Evolutionary conservation across 2,888 invertebrate species (phyloP), one percentile per base, ranked within the genome.

Genomic region (Sinhomidia bicolor): DNA sequence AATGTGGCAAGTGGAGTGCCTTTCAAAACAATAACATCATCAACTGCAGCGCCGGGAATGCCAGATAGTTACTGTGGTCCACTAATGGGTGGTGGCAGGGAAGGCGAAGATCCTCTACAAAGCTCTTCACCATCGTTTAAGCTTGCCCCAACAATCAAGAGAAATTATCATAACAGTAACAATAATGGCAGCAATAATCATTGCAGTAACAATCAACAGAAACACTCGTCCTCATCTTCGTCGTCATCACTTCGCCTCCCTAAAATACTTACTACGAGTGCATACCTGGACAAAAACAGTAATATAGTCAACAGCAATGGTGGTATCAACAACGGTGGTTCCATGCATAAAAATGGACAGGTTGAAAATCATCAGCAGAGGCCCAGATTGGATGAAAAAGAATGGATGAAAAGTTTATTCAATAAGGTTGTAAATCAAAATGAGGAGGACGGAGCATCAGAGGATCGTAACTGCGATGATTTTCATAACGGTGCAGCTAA

Each of bases 361-460:
- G 44, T 20, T 4, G 26, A 74, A 44, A 20, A 47, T 2, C 62
- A 60, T 1, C 62, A 82, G 32, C 82, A 44, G 17, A 29, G 47
- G 3, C 23, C 76, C 12, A 74, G 76, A 71, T 36, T 82, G 41
- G 82, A 84, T 23, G 84, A 84, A 60, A 62, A 78, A 26, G 85
- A 76, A 29, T 85, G 85, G 85, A 85, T 85, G 85, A 76, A 85
- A 85, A 85, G 85, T 85, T 85, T 85, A 85, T 85, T 85, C 85
- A 85, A 85, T 85, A 85, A 78, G 44, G 78, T 65, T 5, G 85
- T 78, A 7, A 32, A 85, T n/a, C 47, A 60, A 32, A 76, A 78
- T 12, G 78, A 65, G 14, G 78, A 65, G 9, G 71, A n/a, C 0
- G 26, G 17, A 32, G 20, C n/a, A 6, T n/a, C 32, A 65, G 65